phyloP scores from a whole-genome alignment of 2,113 vertebrate genomes.

The Diadophis punctatus region DNA sequence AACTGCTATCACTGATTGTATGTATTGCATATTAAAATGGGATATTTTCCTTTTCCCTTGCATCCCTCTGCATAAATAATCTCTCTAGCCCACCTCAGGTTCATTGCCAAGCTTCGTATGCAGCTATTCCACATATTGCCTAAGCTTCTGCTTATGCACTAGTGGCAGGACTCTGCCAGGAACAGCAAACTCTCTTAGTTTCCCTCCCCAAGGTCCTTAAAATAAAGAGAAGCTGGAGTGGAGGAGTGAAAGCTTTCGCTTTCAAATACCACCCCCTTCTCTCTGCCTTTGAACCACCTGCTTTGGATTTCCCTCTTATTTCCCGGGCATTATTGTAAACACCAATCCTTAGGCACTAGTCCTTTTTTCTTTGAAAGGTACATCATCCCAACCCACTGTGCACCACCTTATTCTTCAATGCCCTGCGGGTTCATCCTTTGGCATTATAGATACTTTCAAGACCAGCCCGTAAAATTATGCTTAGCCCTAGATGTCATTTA shows the following conservation, averaged over 20 bases:
- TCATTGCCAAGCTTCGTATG: background rate
- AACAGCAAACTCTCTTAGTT: constrained; percentile 33
- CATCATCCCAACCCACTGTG: constrained; percentile 33
- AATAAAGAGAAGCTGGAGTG: constrained; percentile 1
- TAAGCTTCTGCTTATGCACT: constrained; percentile 8
- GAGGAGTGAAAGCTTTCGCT: constrained; percentile 12
- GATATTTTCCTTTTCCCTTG: constrained; percentile 3
- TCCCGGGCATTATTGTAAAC: constrained; percentile 22
- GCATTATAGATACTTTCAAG: constrained; percentile 18
- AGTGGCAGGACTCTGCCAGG: constrained; percentile 50
- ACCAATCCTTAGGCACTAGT: constrained; percentile 20
- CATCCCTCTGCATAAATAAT: background rate
- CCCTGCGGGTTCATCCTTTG: constrained; percentile 31
- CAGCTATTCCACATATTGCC: background rate
- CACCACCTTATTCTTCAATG: constrained; percentile 40
- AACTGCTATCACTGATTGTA: constrained; percentile 51
- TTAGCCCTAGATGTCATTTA: background rate
- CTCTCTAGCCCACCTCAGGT: background rate
- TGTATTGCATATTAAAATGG: constrained; percentile 49
- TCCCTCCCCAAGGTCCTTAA: constrained; percentile 41
- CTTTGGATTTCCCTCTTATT: constrained; percentile 38
- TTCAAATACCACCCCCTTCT: constrained; percentile 37
- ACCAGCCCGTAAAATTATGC: constrained; percentile 31
- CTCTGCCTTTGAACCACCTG: constrained; percentile 40
- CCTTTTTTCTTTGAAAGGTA: constrained; percentile 27